These are phyloP conservation scores for Octodonta nipae DNA, from an alignment of 2,888 invertebrate species.

Conservation along the genomic window DNA sequence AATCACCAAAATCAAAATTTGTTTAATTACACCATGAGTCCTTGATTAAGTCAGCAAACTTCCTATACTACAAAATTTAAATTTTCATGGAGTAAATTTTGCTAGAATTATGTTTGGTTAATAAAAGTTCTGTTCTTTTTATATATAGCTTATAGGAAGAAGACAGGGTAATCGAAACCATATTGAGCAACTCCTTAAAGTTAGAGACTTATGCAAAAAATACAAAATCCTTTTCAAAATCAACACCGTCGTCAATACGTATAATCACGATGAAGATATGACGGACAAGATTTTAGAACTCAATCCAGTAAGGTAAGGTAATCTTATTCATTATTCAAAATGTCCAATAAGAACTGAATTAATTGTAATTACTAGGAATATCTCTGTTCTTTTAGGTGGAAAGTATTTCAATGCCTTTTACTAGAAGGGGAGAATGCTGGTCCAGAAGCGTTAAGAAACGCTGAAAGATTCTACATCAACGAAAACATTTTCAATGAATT, in stretches of 20 bases:
- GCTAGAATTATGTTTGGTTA: no score
- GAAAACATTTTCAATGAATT: slow-evolving; percentile 35
- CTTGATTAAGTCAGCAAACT: no score
- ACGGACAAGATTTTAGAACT: slow-evolving; percentile 30
- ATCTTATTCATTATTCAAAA: background rate
- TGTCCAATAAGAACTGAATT: background rate
- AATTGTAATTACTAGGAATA: background rate
- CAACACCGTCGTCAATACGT: slow-evolving; percentile 41
- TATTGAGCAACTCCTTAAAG: slow-evolving; percentile 31
- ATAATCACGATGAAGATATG: slow-evolving; percentile 39
- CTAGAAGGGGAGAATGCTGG: slow-evolving; percentile 41
- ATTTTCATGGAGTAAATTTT: no score
- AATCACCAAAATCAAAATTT: no score
- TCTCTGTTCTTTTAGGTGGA: slow-evolving; percentile 24
- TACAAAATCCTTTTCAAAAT: slow-evolving; percentile 39
- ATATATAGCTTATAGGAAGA: slow-evolving; percentile 34
- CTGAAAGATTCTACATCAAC: slow-evolving; percentile 35
- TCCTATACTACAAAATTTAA: no score
- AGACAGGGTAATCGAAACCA: slow-evolving; percentile 33
- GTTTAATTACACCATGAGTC: no score
- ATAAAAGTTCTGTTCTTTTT: no score
- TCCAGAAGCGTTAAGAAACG: slow-evolving; percentile 33
- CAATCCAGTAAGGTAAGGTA: slow-evolving; percentile 32
- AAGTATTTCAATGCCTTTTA: slow-evolving; percentile 40
- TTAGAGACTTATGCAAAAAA: slow-evolving; percentile 34